Conservation (phyloP, 2,888 invertebrate species). For the Papilio protenor region DNA sequence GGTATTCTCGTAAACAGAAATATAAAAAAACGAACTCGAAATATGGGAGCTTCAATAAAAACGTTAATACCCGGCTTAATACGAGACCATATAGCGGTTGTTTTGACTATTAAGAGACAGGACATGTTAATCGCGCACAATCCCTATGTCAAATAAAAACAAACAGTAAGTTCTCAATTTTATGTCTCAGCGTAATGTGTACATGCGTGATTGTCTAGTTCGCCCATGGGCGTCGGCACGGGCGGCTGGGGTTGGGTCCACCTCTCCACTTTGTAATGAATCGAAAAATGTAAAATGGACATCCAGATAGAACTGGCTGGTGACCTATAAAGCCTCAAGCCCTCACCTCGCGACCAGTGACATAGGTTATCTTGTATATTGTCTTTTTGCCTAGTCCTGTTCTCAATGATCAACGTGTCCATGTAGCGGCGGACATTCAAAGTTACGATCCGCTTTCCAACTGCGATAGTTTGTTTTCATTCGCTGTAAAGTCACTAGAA, state of each 20-base stretch:
- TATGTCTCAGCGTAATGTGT: too few species aligned
- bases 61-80: constrained; percentile 34
- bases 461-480: constrained; percentile 39
- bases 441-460: constrained; percentile 38
- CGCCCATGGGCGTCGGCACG: too few species aligned
- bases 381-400: not conserved
- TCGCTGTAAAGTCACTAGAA: constrained; percentile 19
- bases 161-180: too few species aligned
- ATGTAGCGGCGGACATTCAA: constrained; percentile 35
- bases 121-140: not conserved
- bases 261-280: too few species aligned
- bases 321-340: too few species aligned
- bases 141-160: not conserved
- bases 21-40: not conserved
- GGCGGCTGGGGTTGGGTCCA: too few species aligned
- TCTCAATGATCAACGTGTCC: not conserved
- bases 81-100: constrained; percentile 19
- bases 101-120: not conserved
- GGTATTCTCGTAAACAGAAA: not conserved
- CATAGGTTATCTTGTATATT: not conserved
- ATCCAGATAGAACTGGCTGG: too few species aligned
- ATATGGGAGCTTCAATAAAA: constrained; percentile 22
- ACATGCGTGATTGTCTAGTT: too few species aligned
- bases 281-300: too few species aligned
- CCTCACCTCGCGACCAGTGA: not conserved